Evolutionary conservation across 2,888 invertebrate species (phyloP).

Genomic region (Aphodius granarius): DNA sequence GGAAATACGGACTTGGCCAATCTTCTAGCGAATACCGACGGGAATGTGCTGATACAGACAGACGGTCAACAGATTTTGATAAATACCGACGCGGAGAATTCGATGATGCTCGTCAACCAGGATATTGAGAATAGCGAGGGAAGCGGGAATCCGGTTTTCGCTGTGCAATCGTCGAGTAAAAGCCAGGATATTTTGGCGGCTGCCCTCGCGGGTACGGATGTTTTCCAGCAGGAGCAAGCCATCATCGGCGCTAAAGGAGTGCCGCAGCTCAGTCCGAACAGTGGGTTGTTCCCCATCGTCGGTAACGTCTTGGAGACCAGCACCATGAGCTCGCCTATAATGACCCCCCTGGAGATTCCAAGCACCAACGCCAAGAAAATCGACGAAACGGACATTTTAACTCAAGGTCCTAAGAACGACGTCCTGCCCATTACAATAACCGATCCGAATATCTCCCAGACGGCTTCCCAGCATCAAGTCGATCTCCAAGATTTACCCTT

Average conservation of each 20-base stretch:
- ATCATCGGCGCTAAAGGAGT: slow-evolving; percentile 52
- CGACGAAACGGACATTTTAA: slow-evolving; percentile 47
- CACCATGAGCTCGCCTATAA: slow-evolving; percentile 76
- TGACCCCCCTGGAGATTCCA: slow-evolving; percentile 79
- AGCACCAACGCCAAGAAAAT: slow-evolving; percentile 54
- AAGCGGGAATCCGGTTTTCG: slow-evolving; percentile 47
- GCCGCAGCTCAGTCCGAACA: slow-evolving; percentile 61
- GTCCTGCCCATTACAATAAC: slow-evolving; percentile 78
- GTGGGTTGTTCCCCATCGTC: slow-evolving; percentile 61
- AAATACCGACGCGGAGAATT: slow-evolving; percentile 48
- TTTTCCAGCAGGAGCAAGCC: slow-evolving; percentile 62
- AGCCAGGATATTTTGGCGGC: slow-evolving; percentile 75
- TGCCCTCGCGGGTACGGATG: slow-evolving; percentile 74
- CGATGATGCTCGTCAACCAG: slow-evolving; percentile 43
- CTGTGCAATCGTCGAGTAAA: slow-evolving; percentile 43
- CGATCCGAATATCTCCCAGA: slow-evolving; percentile 71
- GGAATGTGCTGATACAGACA: slow-evolving; percentile 51
- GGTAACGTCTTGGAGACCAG: slow-evolving; percentile 75
- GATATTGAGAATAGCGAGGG: slow-evolving; percentile 40
- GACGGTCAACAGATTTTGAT: slow-evolving; percentile 56
- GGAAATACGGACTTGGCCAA: slow-evolving; percentile 52
- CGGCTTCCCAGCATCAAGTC: slow-evolving; percentile 51
- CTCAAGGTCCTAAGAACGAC: slow-evolving; percentile 66
- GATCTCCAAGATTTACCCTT: slow-evolving; percentile 66
- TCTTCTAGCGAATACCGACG: slow-evolving; percentile 51